These are phyloP conservation scores for Saimiri boliviensis DNA, from an alignment of 2,113 vertebrate species.

Conservation along the genomic window DNA sequence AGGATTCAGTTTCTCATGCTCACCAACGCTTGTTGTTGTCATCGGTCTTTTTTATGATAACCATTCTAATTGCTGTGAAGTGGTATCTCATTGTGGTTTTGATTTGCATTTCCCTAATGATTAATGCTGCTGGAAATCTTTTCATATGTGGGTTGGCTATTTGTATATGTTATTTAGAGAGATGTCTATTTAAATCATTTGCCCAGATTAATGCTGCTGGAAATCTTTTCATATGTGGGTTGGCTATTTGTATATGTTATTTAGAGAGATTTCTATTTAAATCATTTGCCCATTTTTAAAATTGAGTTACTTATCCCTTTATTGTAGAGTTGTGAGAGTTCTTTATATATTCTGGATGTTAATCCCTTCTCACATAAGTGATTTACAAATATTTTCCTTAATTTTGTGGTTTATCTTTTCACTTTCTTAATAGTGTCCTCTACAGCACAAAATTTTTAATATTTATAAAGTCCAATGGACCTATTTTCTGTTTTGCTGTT, in stretches of 20 bases:
- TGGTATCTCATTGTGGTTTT: neutral
- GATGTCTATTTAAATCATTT: neutral
- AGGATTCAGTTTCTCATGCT: neutral
- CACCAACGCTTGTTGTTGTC: neutral
- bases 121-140: neutral
- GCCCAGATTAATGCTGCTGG: neutral
- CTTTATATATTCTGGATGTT: neutral
- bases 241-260: neutral
- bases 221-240: neutral
- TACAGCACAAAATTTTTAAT: neutral
- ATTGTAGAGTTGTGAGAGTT: neutral
- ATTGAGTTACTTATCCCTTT: neutral
- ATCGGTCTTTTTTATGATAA: neutral
- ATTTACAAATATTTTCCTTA: conserved; percentile 6
- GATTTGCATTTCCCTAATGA: neutral
- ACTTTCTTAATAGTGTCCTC: neutral
- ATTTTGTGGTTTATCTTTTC: neutral
- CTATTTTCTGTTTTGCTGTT: neutral
- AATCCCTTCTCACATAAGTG: neutral
- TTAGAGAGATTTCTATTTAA: neutral
- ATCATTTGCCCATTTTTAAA: neutral
- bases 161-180: neutral
- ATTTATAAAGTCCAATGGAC: neutral
- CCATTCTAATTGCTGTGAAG: neutral
- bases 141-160: neutral